Evolutionary conservation across 1,140 invertebrate genomes (phyloP), one percentile per base, ranked within the genome.

Genomic region (Papilio polytes): DNA sequence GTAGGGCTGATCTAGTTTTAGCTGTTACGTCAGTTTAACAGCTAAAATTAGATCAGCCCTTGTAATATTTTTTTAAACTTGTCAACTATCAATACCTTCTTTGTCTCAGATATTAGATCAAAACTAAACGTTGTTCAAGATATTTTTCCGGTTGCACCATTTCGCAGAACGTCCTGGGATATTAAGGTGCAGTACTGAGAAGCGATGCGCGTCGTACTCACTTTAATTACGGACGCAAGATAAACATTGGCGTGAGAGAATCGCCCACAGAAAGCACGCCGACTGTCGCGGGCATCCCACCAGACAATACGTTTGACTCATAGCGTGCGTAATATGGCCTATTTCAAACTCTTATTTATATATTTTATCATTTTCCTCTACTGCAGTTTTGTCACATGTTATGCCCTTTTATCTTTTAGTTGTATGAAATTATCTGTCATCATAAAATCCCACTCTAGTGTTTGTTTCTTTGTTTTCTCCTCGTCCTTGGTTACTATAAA

Each of bases 191-290:
- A 53, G 41, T 87, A 84, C 86, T 53, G 22, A 85, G 87, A 90
- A 92, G 59, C 83, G 83, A 87, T 81, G 81, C 85, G 80, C 81
- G 78, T 79, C 78, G 86, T 86, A 86, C 84, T 74, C 78, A 74
- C 82, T 82, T 87, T 88, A 86, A 89, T 86, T 85, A 84, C 85
- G 83, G 78, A 82, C 80, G 82, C 26, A 86, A 83, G 78, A 88
- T 90, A 89, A 89, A 87, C 82, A 86, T 73, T 84, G 77, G 82
- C 89, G 87, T 90, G 91, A 83, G 89, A 92, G 88, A 80, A 82
- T 85, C 82, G 80, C 86, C 86, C 81, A 84, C 87, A 80, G 53
- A 31, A 22, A 78, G 46, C 74, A 59, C 79, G 78, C 44, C 79
- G 63, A 84, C 84, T 88, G 84, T 84, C 85, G 85, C 82, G 78